phyloP scores from a whole-genome alignment of 2,888 invertebrate genomes.

The Pristionchus arcanus region DNA sequence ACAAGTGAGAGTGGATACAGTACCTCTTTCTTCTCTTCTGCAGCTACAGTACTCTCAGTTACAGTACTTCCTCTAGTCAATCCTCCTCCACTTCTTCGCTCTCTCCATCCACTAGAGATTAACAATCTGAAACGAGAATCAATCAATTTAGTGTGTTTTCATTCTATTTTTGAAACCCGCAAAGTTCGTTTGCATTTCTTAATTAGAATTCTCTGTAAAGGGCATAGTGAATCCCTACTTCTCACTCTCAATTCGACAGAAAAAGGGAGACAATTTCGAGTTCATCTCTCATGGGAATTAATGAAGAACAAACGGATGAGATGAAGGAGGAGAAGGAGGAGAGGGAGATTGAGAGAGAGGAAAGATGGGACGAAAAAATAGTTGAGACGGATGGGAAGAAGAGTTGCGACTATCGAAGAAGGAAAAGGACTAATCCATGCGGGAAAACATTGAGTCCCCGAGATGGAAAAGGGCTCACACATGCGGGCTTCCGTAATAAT shows the following conservation, averaged over 20 bases:
- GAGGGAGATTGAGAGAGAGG: slow-evolving; percentile 24
- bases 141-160: background rate
- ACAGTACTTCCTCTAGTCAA: slow-evolving; percentile 22
- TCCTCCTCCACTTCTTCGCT: slow-evolving; percentile 18
- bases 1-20: background rate
- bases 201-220: background rate
- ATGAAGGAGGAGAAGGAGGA: background rate
- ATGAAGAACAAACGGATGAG: slow-evolving; percentile 34
- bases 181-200: background rate
- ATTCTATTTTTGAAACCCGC: background rate
- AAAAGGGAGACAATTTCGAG: slow-evolving; percentile 27
- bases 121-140: background rate
- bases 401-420: background rate
- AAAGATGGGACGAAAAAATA: slow-evolving; percentile 27
- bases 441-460: background rate
- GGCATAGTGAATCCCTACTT: slow-evolving; percentile 22
- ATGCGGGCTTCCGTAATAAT: background rate
- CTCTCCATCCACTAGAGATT: slow-evolving; percentile 28
- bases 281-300: slow-evolving; percentile 48
- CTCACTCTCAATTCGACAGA: slow-evolving; percentile 21
- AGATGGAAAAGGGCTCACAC: background rate
- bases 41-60: slow-evolving; percentile 24
- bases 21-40: slow-evolving; percentile 34
- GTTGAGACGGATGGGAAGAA: background rate
- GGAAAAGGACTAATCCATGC: slow-evolving; percentile 11